Percentiles rank a stretch among this genome's conserved stretches.
phyloP scores from a whole-genome alignment of 2,797 vertebrate genomes.

The Serranus cabrilla region DNA sequence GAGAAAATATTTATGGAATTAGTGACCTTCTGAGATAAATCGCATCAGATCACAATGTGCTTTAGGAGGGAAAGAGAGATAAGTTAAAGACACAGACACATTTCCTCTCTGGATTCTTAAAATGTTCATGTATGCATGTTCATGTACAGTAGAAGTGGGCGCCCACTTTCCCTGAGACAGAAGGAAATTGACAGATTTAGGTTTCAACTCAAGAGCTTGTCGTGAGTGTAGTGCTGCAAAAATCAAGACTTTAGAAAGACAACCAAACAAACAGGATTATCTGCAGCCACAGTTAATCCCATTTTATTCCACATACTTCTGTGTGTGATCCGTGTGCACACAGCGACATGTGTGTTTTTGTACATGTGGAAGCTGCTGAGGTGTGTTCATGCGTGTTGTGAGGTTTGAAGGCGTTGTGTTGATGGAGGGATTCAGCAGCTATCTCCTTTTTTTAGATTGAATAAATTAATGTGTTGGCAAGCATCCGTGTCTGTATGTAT shows the following conservation, averaged over 20 bases:
- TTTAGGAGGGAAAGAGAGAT: conserved; percentile 5
- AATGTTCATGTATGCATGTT: background rate
- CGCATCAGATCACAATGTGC: background rate
- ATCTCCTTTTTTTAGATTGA: conserved; percentile 60
- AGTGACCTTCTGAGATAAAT: background rate
- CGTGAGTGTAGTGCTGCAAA: conserved; percentile 38
- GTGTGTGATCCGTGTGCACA: conserved; percentile 16
- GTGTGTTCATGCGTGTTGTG: conserved; percentile 17
- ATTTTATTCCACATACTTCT: conserved; percentile 66
- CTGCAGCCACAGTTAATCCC: conserved; percentile 68
- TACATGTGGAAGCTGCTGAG: conserved; percentile 13
- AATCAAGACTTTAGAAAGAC: conserved; percentile 34
- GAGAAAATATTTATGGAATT: conserved; percentile 29
- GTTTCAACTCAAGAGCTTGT: conserved; percentile 67
- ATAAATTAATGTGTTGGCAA: conserved; percentile 66
- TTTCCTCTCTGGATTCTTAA: conserved; percentile 13
- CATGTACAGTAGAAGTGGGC: conserved; percentile 21
- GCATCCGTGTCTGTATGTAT: conserved; percentile 42
- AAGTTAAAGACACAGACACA: conserved; percentile 20
- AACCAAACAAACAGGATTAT: conserved; percentile 78
- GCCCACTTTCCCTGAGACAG: conserved; percentile 12
- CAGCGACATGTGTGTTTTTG: background rate
- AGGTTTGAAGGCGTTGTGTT: conserved; percentile 37
- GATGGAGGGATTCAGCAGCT: conserved; percentile 52
- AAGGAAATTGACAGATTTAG: conserved; percentile 73